A percentile compares a stretch with the other conserved stretches of the same genome.
Conservation (phyloP, 2,797 vertebrate species). For the Semotilus atromaculatus region DNA sequence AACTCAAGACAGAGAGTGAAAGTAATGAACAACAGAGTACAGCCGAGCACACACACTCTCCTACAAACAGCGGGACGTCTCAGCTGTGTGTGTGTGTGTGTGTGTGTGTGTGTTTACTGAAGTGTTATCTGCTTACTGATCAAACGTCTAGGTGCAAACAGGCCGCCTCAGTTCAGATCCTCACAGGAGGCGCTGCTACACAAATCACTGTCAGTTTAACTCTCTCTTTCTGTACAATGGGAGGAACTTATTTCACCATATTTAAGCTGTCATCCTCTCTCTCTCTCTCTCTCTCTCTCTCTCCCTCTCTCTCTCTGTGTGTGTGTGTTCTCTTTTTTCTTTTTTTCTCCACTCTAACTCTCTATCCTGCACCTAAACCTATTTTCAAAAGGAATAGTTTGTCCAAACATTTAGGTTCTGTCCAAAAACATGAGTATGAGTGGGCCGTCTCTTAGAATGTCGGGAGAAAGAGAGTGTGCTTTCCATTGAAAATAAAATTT, state of each 20-base stretch:
- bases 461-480: no score
- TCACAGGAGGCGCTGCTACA: constrained; percentile 36
- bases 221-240: neutral
- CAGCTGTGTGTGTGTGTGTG: constrained; percentile 55
- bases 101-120: constrained; percentile 57
- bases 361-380: no score
- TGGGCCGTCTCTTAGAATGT: no score
- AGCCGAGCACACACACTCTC: constrained; percentile 48
- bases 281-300: neutral
- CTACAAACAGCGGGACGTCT: constrained; percentile 44
- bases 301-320: neutral
- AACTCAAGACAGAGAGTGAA: constrained; percentile 47
- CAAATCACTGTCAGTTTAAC: constrained; percentile 55
- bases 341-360: no score
- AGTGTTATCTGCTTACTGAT: constrained; percentile 57
- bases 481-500: no score
- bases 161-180: constrained; percentile 16
- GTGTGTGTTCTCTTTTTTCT: neutral
- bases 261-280: neutral
- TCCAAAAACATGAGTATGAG: no score
- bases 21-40: constrained; percentile 52
- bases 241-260: neutral
- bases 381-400: no score
- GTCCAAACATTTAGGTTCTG: no score
- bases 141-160: constrained; percentile 43